Evolutionary conservation across 1,140 invertebrate genomes (phyloP).

Genomic region (Trichonephila inaurata): DNA sequence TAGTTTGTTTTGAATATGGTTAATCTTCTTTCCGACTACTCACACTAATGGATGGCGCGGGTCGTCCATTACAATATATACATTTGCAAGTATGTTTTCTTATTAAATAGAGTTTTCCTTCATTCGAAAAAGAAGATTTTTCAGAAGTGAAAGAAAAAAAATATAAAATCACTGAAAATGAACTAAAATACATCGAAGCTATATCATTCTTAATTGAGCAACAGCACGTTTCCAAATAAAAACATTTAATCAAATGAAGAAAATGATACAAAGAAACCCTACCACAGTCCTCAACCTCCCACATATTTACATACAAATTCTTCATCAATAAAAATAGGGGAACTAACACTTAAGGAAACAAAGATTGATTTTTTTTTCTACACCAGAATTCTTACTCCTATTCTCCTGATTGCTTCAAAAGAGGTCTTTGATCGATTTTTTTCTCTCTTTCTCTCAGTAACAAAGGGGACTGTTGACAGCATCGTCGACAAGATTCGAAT

Average conservation of each 20-base stretch:
- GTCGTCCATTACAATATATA: too few relatives aligned
- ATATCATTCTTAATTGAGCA: too few relatives aligned
- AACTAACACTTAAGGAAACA: not conserved
- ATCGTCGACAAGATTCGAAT: constrained; percentile 24
- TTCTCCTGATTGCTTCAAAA: not conserved
- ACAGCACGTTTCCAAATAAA: not conserved
- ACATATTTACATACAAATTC: not conserved
- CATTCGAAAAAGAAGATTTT: too few relatives aligned
- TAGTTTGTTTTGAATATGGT: too few relatives aligned
- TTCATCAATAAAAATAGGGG: not conserved
- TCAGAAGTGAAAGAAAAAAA: too few relatives aligned
- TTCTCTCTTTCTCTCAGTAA: not conserved
- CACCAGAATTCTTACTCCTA: not conserved
- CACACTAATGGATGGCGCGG: too few relatives aligned
- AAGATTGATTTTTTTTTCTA: not conserved
- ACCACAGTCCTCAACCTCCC: not conserved
- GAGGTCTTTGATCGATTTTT: constrained; percentile 18
- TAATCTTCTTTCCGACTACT: too few relatives aligned
- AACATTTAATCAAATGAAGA: constrained; percentile 13
- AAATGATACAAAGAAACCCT: not conserved
- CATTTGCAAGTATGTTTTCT: too few relatives aligned
- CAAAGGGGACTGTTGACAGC: constrained; percentile 24
- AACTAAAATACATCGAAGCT: too few relatives aligned
- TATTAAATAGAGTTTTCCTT: too few relatives aligned
- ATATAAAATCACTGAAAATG: too few relatives aligned